These are phyloP conservation scores for Ailurus styani DNA, from an alignment of 2,113 vertebrate genomes.

Conservation along the genomic window DNA sequence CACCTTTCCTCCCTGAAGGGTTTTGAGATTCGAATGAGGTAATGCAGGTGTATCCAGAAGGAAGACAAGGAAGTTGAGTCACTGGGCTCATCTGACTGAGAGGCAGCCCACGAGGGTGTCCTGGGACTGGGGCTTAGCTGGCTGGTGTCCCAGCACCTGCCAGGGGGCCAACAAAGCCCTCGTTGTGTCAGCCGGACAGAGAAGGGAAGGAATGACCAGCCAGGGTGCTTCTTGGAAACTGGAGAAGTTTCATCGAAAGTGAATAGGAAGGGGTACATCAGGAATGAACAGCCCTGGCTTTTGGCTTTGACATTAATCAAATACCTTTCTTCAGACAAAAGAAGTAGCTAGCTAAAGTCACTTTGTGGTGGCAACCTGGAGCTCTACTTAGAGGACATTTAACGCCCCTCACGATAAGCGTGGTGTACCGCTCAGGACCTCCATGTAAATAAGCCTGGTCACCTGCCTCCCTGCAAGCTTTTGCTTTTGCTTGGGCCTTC, in stretches of 20 bases:
- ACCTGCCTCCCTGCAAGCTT: background rate
- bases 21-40: background rate
- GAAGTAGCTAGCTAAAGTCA: background rate
- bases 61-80: background rate
- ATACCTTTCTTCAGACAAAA: background rate
- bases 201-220: too few relatives aligned
- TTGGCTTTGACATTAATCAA: background rate
- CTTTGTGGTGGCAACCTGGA: background rate
- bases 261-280: background rate
- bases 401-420: background rate
- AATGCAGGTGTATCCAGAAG: background rate
- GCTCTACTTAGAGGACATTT: background rate
- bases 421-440: background rate
- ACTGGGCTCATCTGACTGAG: background rate
- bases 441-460: background rate
- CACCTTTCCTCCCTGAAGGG: background rate
- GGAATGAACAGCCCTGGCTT: background rate
- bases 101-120: background rate
- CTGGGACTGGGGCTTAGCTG: background rate
- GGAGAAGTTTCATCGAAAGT: background rate
- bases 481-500: background rate
- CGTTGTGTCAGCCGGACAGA: fast-evolving
- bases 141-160: background rate
- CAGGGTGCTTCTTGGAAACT: background rate
- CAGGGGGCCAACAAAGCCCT: background rate